These are phyloP conservation scores for Microdon myrmicae DNA, from an alignment of 2,888 invertebrate species.

Conservation along the genomic window DNA sequence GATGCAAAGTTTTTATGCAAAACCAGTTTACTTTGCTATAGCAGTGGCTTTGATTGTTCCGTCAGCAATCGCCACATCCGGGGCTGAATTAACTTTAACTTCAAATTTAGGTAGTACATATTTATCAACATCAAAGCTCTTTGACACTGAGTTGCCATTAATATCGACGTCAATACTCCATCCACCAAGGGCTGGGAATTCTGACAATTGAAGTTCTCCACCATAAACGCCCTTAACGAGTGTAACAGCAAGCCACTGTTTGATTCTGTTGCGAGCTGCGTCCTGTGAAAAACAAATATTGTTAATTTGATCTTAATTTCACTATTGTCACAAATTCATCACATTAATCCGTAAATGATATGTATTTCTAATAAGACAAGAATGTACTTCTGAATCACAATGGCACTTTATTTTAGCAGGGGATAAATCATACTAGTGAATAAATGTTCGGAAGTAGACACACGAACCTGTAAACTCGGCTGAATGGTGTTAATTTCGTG, in stretches of 20 bases:
- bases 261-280: slow-evolving; percentile 81
- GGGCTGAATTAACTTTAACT: slow-evolving; percentile 75
- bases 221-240: slow-evolving; percentile 80
- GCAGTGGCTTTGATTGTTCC: slow-evolving; percentile 81
- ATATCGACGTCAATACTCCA: slow-evolving; percentile 83
- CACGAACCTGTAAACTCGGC: background rate
- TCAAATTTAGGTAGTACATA: slow-evolving; percentile 54
- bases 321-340: too few species aligned
- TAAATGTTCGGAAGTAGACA: background rate
- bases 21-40: slow-evolving; percentile 75
- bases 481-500: too few species aligned
- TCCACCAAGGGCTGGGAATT: slow-evolving; percentile 84
- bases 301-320: background rate
- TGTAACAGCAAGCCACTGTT: slow-evolving; percentile 78
- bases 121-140: slow-evolving; percentile 45
- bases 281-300: slow-evolving; percentile 70
- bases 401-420: too few species aligned
- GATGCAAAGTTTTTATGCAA: background rate
- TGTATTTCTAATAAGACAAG: too few species aligned
- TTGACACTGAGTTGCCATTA: slow-evolving; percentile 56
- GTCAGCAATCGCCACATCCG: slow-evolving; percentile 84
- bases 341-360: background rate
- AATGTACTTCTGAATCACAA: too few species aligned
- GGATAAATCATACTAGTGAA: too few species aligned
- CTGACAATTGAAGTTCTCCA: slow-evolving; percentile 80